Conservation (phyloP, 2,113 vertebrate genomes). For the Perca fluviatilis region DNA sequence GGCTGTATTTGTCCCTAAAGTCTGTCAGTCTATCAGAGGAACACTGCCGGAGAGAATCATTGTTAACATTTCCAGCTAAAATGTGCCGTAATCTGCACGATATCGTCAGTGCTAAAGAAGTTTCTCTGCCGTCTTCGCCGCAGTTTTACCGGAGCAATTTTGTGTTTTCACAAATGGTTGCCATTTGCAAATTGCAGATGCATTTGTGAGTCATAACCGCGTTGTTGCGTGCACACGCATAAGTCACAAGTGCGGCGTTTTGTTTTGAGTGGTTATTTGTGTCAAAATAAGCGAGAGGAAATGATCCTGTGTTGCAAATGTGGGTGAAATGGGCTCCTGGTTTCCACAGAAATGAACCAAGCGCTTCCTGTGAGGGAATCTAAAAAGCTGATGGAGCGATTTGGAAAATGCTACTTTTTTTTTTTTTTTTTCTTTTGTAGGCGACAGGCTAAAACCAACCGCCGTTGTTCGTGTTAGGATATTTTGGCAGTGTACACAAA, state of each 20-base stretch:
- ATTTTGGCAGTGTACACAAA: background rate
- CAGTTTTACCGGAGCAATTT: background rate
- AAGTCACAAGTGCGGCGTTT: background rate
- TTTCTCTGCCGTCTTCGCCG: background rate
- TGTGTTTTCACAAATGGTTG: background rate
- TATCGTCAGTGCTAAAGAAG: background rate
- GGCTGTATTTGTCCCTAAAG: too few species aligned
- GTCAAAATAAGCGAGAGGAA: background rate
- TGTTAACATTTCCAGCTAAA: too few species aligned
- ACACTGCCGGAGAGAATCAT: too few species aligned
- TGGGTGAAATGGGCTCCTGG: background rate
- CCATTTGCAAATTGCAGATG: background rate
- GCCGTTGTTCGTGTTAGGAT: background rate
- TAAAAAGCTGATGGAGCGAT: constrained; percentile 10
- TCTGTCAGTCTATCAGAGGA: too few species aligned
- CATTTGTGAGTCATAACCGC: too few species aligned
- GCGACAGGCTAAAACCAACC: background rate
- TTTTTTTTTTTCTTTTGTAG: background rate
- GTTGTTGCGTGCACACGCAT: rapidly evolving
- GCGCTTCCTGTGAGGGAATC: too few species aligned
- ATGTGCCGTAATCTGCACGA: too few species aligned
- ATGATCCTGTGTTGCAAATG: background rate
- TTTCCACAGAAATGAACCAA: background rate
- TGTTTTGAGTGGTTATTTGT: background rate
- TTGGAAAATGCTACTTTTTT: background rate